These are phyloP conservation scores for Mormyrus lacerda DNA, from an alignment of 2,113 vertebrate species.

Conservation along the genomic window DNA sequence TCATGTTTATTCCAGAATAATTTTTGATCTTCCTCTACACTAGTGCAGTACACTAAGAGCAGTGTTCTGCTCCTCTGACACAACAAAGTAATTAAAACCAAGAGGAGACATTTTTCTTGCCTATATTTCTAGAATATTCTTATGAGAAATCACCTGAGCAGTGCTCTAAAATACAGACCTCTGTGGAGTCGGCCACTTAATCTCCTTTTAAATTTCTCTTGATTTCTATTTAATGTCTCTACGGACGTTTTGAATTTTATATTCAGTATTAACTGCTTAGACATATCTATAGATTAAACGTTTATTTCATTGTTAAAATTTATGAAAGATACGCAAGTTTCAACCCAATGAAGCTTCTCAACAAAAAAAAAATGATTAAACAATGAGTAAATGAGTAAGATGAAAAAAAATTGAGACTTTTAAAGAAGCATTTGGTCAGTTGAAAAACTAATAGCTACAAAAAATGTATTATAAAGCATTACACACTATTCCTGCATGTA, in stretches of 20 bases:
- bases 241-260: not conserved
- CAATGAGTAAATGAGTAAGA: not conserved
- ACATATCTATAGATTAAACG: not conserved
- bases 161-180: not conserved
- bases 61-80: not conserved
- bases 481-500: not conserved
- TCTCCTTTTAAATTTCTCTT: not conserved
- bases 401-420: not conserved
- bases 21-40: not conserved
- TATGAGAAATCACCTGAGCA: not conserved
- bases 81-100: not conserved
- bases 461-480: not conserved
- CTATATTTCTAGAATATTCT: not conserved
- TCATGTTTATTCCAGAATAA: not conserved
- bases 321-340: not conserved
- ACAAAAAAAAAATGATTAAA: not conserved
- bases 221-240: not conserved
- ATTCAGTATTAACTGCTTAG: not conserved
- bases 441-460: not conserved
- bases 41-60: not conserved
- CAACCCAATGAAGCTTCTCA: not conserved
- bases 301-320: not conserved
- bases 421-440: not conserved
- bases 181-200: not conserved
- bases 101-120: not conserved